Evolutionary conservation across 2,113 vertebrate species (phyloP).

Genomic region (Leucopsar rothschildi): DNA sequence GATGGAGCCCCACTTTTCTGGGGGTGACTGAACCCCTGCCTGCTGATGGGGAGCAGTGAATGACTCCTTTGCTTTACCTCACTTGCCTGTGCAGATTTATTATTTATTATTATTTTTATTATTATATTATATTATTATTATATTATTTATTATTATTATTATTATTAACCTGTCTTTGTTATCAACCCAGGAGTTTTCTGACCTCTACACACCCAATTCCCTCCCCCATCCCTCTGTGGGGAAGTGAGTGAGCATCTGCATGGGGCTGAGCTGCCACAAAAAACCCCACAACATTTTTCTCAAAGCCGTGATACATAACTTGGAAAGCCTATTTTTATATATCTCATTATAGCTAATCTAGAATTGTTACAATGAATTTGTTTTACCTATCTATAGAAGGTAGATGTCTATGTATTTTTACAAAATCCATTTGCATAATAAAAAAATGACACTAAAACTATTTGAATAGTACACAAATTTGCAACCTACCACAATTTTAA

Average conservation of each 20-base stretch:
- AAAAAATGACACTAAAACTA: background rate
- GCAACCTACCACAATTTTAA: background rate
- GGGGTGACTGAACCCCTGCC: background rate
- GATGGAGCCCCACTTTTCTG: background rate
- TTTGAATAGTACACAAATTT: background rate
- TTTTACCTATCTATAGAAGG: background rate
- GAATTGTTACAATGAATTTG: background rate
- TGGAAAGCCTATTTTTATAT: background rate
- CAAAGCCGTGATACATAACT: background rate
- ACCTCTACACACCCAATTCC: fast-evolving
- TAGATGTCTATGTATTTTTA: background rate
- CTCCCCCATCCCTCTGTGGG: fast-evolving
- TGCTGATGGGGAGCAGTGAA: background rate
- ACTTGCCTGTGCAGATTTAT: fast-evolving
- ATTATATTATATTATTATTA: no score
- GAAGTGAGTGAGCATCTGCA: fast-evolving
- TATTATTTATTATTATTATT: no score
- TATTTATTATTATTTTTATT: no score
- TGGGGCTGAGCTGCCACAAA: background rate
- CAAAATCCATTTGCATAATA: background rate
- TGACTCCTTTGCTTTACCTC: background rate
- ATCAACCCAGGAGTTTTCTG: background rate
- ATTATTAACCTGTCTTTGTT: background rate
- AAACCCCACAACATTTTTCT: background rate
- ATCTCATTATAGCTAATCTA: background rate